Conservation (phyloP, 1,140 invertebrate genomes). For the Oscheius sp. region DNA sequence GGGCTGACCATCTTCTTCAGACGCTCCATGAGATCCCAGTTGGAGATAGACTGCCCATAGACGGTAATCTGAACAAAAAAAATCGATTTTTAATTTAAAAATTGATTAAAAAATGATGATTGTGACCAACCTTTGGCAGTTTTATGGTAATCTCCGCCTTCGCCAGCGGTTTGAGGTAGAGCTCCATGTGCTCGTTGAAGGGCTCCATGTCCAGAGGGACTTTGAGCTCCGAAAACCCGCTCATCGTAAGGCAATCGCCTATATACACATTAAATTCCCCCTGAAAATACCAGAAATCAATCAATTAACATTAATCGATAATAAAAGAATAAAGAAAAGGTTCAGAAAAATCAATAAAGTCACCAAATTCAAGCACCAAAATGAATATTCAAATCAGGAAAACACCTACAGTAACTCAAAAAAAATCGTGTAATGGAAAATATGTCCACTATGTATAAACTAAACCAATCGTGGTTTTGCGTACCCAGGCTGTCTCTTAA, state of each 20-base stretch:
- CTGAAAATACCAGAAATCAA: too few relatives aligned
- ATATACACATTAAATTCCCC: too few relatives aligned
- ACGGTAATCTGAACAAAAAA: slow-evolving; percentile 28
- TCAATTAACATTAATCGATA: too few relatives aligned
- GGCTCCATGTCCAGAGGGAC: slow-evolving; percentile 1
- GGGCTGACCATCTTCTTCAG: slow-evolving; percentile 26
- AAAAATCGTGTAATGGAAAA: too few relatives aligned
- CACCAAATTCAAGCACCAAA: too few relatives aligned
- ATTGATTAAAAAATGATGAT: slow-evolving; percentile 6
- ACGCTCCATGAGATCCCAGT: slow-evolving; percentile 38
- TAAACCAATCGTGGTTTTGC: too few relatives aligned
- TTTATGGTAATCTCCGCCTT: slow-evolving; percentile 16
- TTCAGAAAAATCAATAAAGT: too few relatives aligned
- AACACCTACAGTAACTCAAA: too few relatives aligned
- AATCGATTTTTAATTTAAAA: background rate
- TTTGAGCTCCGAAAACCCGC: background rate
- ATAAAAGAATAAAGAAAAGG: too few relatives aligned
- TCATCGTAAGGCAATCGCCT: background rate
- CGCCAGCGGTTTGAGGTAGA: slow-evolving; percentile 28
- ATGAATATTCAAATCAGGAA: too few relatives aligned
- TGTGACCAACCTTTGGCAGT: slow-evolving; percentile 19
- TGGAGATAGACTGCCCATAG: slow-evolving; percentile 33
- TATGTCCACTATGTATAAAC: too few relatives aligned
- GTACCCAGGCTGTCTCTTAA: too few relatives aligned
- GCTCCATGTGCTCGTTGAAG: slow-evolving; percentile 8